These are phyloP conservation scores for Anguilla megastoma DNA, from an alignment of 2,797 vertebrate genomes.

Conservation along the genomic window DNA sequence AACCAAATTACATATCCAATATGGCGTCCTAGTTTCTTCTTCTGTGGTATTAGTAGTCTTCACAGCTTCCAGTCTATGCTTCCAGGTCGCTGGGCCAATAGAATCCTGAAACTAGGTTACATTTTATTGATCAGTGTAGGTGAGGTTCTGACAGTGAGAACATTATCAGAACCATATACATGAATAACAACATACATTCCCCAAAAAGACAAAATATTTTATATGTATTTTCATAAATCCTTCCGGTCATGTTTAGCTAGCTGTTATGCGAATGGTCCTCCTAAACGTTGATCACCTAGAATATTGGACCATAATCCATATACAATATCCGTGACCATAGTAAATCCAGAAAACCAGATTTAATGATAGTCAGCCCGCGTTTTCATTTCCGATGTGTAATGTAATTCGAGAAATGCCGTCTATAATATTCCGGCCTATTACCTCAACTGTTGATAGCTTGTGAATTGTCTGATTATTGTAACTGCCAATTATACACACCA, in stretches of 20 bases:
- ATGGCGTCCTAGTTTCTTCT: constrained; percentile 10
- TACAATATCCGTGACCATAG: no score
- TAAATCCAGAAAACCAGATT: no score
- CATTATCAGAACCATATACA: neutral
- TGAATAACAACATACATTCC: neutral
- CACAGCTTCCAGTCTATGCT: neutral
- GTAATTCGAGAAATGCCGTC: no score
- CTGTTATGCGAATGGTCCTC: neutral
- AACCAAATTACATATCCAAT: neutral
- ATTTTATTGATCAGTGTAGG: neutral
- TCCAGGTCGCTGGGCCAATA: neutral
- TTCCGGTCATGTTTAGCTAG: neutral
- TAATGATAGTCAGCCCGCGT: no score
- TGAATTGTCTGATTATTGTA: no score
- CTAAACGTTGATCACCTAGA: neutral
- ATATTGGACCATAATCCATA: no score
- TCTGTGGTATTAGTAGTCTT: neutral
- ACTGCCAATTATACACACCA: no score
- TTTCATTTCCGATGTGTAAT: no score
- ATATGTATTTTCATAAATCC: neutral
- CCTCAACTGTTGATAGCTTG: no score
- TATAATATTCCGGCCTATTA: no score
- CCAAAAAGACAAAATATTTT: neutral
- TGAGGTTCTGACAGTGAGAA: no score
- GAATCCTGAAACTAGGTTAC: neutral